These are phyloP conservation scores for Leguminivora glycinivorella DNA, from an alignment of 1,140 invertebrate genomes.

Conservation along the genomic window DNA sequence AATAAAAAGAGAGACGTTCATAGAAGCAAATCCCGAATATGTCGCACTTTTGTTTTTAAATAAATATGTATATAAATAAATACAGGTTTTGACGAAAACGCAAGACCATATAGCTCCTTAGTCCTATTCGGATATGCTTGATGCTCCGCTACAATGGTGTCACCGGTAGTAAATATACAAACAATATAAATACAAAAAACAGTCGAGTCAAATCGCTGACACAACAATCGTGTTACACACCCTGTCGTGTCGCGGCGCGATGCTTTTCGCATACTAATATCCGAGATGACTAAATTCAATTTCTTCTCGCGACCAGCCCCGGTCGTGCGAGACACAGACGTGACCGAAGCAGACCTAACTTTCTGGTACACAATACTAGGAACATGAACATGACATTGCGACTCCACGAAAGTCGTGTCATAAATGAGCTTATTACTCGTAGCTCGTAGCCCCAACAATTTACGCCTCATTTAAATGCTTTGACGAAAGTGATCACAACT, in stretches of 20 bases:
- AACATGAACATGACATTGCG: slow-evolving; percentile 55
- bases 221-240: slow-evolving; percentile 6
- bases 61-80: too few species aligned
- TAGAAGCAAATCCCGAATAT: too few species aligned
- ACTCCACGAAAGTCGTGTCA: slow-evolving; percentile 43
- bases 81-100: too few species aligned
- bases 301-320: slow-evolving; percentile 26
- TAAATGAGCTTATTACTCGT: slow-evolving; percentile 11
- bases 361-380: slow-evolving; percentile 8
- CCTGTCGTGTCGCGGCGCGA: slow-evolving; percentile 9
- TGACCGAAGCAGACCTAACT: slow-evolving; percentile 7
- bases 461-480: not conserved
- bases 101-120: too few species aligned
- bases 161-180: not conserved
- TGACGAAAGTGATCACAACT: not conserved
- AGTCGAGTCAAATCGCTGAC: slow-evolving; percentile 4
- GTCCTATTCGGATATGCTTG: too few species aligned
- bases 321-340: slow-evolving; percentile 19
- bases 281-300: slow-evolving; percentile 22
- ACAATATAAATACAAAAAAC: not conserved
- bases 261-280: slow-evolving; percentile 23
- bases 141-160: not conserved
- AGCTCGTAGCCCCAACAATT: slow-evolving; percentile 5
- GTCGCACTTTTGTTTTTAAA: too few species aligned
- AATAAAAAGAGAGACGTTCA: too few species aligned